These are phyloP conservation scores for Polypterus senegalus DNA, from an alignment of 2,113 vertebrate genomes.

Conservation along the genomic window DNA sequence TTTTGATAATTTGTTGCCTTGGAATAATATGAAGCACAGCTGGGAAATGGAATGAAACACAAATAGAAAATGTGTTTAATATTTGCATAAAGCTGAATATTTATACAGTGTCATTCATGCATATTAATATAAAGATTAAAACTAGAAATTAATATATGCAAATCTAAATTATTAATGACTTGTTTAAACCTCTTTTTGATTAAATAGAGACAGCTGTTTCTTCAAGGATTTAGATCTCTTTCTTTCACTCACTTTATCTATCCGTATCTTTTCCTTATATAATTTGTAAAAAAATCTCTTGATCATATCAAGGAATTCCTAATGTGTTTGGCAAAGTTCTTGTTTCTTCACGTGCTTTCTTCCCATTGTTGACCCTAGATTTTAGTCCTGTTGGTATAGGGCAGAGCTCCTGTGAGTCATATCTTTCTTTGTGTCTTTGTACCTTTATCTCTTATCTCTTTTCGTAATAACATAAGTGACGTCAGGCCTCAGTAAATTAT, in stretches of 20 bases:
- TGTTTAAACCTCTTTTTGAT: slow-evolving; percentile 66
- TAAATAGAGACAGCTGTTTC: slow-evolving; percentile 65
- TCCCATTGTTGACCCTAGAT: no score
- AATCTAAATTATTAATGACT: slow-evolving; percentile 71
- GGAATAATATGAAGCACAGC: slow-evolving; percentile 53
- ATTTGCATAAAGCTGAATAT: slow-evolving; percentile 67
- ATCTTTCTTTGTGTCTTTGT: slow-evolving; percentile 13
- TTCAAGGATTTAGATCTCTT: slow-evolving; percentile 10
- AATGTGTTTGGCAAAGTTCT: background rate
- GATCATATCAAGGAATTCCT: background rate
- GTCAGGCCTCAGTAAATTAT: slow-evolving; percentile 30
- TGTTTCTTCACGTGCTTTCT: no score
- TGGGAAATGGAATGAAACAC: slow-evolving; percentile 56
- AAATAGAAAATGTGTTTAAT: slow-evolving; percentile 48
- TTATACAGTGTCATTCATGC: slow-evolving; percentile 59
- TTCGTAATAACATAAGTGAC: slow-evolving; percentile 27
- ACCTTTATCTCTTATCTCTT: slow-evolving; percentile 22
- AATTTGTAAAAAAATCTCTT: background rate
- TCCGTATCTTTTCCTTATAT: background rate
- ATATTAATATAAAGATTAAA: slow-evolving; percentile 70
- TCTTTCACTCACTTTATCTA: background rate
- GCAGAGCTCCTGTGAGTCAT: no score
- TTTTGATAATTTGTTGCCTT: slow-evolving; percentile 47
- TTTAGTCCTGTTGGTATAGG: no score
- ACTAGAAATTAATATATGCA: slow-evolving; percentile 59